Percentiles rank a stretch among this genome's conserved stretches.
Conservation (phyloP, 2,888 invertebrate genomes). For the Eristalinus sepulchralis region DNA sequence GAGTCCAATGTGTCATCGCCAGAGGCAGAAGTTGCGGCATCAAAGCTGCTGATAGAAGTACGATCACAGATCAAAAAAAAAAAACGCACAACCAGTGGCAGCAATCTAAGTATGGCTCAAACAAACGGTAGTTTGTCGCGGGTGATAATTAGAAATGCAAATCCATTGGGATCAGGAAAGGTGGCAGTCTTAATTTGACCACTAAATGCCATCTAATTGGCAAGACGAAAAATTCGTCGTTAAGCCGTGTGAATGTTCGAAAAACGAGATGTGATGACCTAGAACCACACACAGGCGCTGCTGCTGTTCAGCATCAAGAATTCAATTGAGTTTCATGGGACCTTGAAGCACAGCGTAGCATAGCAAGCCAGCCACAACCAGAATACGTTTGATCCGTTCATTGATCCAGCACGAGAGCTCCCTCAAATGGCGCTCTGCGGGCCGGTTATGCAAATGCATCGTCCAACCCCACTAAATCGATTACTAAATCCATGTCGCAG, state of each 20-base stretch:
- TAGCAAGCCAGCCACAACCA: neutral
- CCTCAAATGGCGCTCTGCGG: neutral
- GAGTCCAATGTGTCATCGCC: too few species aligned
- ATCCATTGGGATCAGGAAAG: slow-evolving; percentile 2
- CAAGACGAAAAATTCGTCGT: neutral
- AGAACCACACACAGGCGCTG: too few species aligned
- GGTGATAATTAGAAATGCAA: slow-evolving; percentile 24
- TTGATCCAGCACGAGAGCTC: neutral
- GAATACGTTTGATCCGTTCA: neutral
- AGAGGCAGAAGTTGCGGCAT: too few species aligned
- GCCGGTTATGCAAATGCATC: slow-evolving; percentile 42
- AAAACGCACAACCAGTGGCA: too few species aligned
- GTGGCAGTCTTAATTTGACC: neutral
- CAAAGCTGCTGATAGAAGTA: too few species aligned
- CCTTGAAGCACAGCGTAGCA: neutral
- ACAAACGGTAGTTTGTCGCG: slow-evolving; percentile 9
- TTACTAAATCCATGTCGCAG: slow-evolving; percentile 48
- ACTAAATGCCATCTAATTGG: slow-evolving; percentile 18
- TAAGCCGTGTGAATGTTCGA: neutral
- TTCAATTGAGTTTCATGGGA: too few species aligned
- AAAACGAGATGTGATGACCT: neutral
- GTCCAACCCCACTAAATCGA: slow-evolving; percentile 25
- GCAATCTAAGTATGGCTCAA: neutral
- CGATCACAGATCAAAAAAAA: too few species aligned
- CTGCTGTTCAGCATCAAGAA: neutral